Percentiles rank a stretch among this genome's conserved stretches.
Evolutionary conservation across 2,113 vertebrate species (phyloP).

Genomic region (Sander lucioperca): DNA sequence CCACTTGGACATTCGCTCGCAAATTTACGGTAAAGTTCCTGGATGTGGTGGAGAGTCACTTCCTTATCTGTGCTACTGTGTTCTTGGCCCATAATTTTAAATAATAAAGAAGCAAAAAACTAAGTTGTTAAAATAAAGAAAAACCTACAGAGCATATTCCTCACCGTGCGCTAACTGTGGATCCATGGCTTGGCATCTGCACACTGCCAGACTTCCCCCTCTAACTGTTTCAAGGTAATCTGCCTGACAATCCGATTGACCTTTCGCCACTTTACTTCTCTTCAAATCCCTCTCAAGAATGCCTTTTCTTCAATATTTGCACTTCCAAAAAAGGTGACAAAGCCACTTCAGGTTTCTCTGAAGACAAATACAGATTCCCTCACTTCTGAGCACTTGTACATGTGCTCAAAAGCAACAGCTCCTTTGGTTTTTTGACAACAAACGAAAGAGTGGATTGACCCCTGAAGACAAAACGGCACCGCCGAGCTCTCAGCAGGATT

Average conservation of each 20-base stretch:
- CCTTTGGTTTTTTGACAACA: background rate
- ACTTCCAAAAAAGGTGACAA: background rate
- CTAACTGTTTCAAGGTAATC: background rate
- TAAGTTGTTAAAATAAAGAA: background rate
- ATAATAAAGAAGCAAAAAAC: background rate
- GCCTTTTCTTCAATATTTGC: background rate
- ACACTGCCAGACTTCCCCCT: rapidly evolving
- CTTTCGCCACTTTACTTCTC: background rate
- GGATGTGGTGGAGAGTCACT: constrained; percentile 84
- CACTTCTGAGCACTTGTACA: too few relatives aligned
- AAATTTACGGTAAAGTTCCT: constrained; percentile 89
- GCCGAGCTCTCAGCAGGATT: constrained; percentile 15
- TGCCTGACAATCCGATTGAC: constrained; percentile 33
- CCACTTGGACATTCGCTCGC: constrained; percentile 89
- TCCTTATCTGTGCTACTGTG: constrained; percentile 75
- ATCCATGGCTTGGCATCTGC: background rate
- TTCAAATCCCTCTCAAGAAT: background rate
- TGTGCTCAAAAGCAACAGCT: background rate
- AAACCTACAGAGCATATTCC: background rate
- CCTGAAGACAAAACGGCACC: background rate
- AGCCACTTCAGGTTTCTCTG: background rate
- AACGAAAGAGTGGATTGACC: background rate
- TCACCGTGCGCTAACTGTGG: background rate
- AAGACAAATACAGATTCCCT: background rate
- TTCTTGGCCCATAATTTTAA: constrained; percentile 80